These are phyloP conservation scores for Gracilinanus agilis DNA, from an alignment of 2,113 vertebrate genomes.

Conservation along the genomic window DNA sequence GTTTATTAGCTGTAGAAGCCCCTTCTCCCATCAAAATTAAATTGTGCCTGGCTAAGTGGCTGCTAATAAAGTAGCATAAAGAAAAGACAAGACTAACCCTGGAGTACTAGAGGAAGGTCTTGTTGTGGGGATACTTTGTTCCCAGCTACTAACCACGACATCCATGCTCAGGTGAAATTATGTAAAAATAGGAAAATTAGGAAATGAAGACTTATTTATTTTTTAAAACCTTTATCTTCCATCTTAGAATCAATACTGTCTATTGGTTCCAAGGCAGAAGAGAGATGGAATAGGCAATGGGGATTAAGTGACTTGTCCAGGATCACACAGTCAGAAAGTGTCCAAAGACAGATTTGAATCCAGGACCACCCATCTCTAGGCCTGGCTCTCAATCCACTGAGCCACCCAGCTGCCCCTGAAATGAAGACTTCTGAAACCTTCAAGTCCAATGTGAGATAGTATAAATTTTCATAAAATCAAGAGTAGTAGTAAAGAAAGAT, in stretches of 20 bases:
- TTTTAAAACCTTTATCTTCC: no score
- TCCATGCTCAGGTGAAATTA: not conserved
- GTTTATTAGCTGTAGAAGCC: not conserved
- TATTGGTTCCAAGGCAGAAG: no score
- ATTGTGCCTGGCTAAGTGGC: not conserved
- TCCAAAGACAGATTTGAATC: no score
- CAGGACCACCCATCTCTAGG: no score
- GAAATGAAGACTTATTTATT: not conserved
- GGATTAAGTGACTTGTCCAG: no score
- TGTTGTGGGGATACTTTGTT: not conserved
- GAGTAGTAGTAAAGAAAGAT: not conserved
- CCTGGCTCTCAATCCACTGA: no score
- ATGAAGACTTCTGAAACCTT: not conserved
- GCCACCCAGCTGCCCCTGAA: no score
- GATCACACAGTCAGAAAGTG: no score
- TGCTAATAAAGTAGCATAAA: not conserved
- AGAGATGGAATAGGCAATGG: no score
- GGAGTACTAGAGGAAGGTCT: not conserved
- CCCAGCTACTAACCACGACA: not conserved
- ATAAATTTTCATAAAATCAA: not conserved
- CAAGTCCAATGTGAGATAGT: not conserved
- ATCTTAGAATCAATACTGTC: no score
- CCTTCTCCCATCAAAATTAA: not conserved
- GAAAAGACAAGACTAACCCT: not conserved
- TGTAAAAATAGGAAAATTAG: not conserved